Conservation (phyloP, 2,888 invertebrate genomes). For the Drosophila colorata region DNA sequence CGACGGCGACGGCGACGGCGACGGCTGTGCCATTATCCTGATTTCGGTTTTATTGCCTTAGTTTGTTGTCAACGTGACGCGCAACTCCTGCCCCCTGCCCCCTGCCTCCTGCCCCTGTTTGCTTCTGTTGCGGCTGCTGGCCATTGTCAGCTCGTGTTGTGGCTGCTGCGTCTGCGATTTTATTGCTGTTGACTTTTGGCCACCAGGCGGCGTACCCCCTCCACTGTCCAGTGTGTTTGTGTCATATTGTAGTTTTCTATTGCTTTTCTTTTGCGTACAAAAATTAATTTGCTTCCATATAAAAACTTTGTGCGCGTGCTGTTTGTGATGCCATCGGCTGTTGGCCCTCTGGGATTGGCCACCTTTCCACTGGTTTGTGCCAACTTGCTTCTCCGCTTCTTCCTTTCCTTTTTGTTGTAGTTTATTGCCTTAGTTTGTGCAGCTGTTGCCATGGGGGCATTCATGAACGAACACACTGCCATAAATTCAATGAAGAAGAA, state of each 20-base stretch:
- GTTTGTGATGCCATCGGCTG: slow-evolving; percentile 54
- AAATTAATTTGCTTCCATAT: slow-evolving; percentile 72
- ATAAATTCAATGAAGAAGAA: slow-evolving; percentile 6
- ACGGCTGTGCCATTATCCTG: slow-evolving; percentile 75
- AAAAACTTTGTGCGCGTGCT: slow-evolving; percentile 77
- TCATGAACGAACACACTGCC: slow-evolving; percentile 2
- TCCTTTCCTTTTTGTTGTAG: background rate
- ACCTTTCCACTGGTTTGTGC: slow-evolving; percentile 6
- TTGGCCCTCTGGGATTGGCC: slow-evolving; percentile 20
- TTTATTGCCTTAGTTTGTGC: slow-evolving; percentile 41
- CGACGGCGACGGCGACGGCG: slow-evolving; percentile 34
- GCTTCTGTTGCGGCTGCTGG: slow-evolving; percentile 1
- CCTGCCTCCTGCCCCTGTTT: slow-evolving; percentile 2
- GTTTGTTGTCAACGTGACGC: slow-evolving; percentile 55
- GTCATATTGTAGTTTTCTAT: slow-evolving; percentile 58
- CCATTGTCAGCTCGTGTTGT: slow-evolving; percentile 67
- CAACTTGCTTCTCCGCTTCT: background rate
- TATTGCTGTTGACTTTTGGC: slow-evolving; percentile 77
- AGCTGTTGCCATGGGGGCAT: slow-evolving; percentile 41
- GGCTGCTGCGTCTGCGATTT: slow-evolving; percentile 60
- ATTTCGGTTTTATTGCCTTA: slow-evolving; percentile 77
- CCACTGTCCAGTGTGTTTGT: slow-evolving; percentile 33
- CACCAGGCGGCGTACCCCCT: slow-evolving; percentile 25
- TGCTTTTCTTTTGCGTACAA: slow-evolving; percentile 41
- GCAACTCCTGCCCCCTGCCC: slow-evolving; percentile 28